phyloP scores from a whole-genome alignment of 1,140 invertebrate genomes.

The Drosophila sucinea region DNA sequence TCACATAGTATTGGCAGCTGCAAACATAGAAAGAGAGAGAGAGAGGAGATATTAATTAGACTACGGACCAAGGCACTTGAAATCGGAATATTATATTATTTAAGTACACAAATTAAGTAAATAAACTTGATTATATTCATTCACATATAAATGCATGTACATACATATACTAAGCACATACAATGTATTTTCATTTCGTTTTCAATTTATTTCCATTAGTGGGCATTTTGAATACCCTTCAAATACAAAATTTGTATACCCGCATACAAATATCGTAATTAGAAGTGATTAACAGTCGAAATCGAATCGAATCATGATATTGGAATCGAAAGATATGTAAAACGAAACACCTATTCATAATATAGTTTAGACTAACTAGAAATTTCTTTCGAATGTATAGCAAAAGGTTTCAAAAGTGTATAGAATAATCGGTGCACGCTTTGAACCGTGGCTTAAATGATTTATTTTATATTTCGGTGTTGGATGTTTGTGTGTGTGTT shows the following conservation, averaged over 20 bases:
- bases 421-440: neutral
- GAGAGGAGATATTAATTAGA: constrained; percentile 19
- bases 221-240: neutral
- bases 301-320: too few species aligned
- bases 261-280: too few species aligned
- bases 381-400: too few species aligned
- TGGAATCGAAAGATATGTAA: too few species aligned
- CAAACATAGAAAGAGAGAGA: constrained; percentile 84
- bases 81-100: constrained; percentile 20
- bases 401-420: neutral
- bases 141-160: neutral
- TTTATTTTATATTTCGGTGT: constrained; percentile 17
- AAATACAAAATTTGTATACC: too few species aligned
- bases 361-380: too few species aligned
- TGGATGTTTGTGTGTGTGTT: constrained; percentile 11
- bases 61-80: constrained; percentile 18
- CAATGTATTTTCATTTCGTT: constrained; percentile 10
- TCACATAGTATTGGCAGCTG: constrained; percentile 94
- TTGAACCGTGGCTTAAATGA: neutral
- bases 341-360: too few species aligned
- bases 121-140: constrained; percentile 2
- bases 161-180: neutral
- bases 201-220: constrained; percentile 20
- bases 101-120: constrained; percentile 7
- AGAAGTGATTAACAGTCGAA: too few species aligned